Base-by-base conservation (phyloP, 2,113 vertebrate species). In the Fukomys damarensis region DNA sequence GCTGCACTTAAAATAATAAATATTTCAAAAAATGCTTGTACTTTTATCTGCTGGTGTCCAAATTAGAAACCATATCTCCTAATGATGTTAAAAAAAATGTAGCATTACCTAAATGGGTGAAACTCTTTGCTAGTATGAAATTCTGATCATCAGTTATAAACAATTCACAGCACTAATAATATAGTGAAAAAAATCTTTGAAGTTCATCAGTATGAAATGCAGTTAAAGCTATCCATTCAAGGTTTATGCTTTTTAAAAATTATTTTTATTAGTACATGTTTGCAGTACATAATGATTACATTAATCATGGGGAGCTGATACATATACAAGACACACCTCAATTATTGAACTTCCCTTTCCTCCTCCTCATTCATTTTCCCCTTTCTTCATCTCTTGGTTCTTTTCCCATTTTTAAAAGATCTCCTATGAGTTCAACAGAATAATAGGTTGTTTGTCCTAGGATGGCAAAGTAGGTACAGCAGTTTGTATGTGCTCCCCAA, bases 61-160 rank as follows among this genome's bases (percentile, higher is more conserved):
- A 93, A 80, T 16, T 91, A 63, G 98, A 98, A 89, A 97, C 56
- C 0, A 2, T 61, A 1, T 96, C 94, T 52, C 86, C 41, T 52
- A 68, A 98, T 98, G 93, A 98, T 32, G 12, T 82, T n/a, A n/a
- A 49, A 63, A 92, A 46, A 70, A 84, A 30, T 63, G 11, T 98
- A 80, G 95, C 98, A 93, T 98, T 98, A 93, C 98, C 98, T 99
- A 68, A 99, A 99, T 82, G 99, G 98, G 94, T 99, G 99, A 99
- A 99, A 96, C 99, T 99, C 5, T 99, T 99, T 94, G 98, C 98
- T 35, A 99, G 98, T 0, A 98, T 99, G 90, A 99, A 99, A 82
- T 98, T 99, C 96, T 98, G 98, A 94, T 99, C 99, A 11, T 99
- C 98, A 16, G 97, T 99, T 46, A 99, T 99, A 22, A 99, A 99